Evolutionary conservation across 2,888 invertebrate species (phyloP), one percentile per base, ranked within the genome.

Genomic region (Hypomecis punctinalis): DNA sequence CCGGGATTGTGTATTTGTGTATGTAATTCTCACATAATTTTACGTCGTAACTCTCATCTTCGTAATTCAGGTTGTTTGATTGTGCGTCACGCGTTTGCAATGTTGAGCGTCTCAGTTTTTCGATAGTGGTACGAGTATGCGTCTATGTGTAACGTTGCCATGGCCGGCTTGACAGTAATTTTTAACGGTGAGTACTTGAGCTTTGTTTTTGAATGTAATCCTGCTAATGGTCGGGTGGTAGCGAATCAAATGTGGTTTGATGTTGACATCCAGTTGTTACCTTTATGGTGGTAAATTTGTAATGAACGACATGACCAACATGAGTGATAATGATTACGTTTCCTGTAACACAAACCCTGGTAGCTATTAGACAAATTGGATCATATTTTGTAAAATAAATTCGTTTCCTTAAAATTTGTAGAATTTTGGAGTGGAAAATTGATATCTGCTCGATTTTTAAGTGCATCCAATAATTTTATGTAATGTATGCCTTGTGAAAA

Each of bases 1-100:
- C 79, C 77, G 76, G 74, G 76, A 79, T 76, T 80, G 82, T 82
- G 82, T 74, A 78, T 79, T 76, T 76, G 82, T 83, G 80, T 79
- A 73, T 83, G 80, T 79, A 74, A 74, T 61, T 68, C 60, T 66
- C 62, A 65, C 57, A 71, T 63, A 72, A 73, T 64, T 67, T 57
- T 65, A 67, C 39, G 47, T 7, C 49, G 54, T 66, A 40, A 52
- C 61, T 66, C 23, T 23, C 23, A 23, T 23, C 23, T 23, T 23
- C 57, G 48, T 52, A 48, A 66, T 47, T 56, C 64, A 54, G n/a
- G 54, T n/a, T 65, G 56, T 59, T 54, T 40, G 51, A 36, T 49
- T 71, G 73, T 78, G 76, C 71, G 56, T 67, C 60, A 53, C 52
- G 36, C 59, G 71, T 81, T n/a, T 79, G 81, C 80, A 77, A 81